Percentiles rank a stretch among this genome's conserved stretches.
Evolutionary conservation across 2,797 vertebrate species (phyloP).

Genomic region (Leptatherina wallacei): DNA sequence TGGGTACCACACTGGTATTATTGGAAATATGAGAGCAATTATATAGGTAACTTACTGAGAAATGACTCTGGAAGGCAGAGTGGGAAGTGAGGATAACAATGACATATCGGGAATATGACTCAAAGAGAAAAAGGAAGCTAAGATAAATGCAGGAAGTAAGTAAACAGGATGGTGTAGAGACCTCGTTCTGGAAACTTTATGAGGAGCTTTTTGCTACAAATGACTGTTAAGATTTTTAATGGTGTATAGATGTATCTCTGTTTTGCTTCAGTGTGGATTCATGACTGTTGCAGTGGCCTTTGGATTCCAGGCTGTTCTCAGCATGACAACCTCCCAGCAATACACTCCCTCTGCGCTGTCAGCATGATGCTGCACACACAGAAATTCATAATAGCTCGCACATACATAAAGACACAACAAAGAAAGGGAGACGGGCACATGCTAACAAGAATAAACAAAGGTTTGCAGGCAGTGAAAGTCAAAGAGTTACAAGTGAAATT

Average conservation of each 20-base stretch:
- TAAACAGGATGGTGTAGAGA: slow-evolving; percentile 7
- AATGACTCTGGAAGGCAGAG: slow-evolving; percentile 23
- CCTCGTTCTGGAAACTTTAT: background rate
- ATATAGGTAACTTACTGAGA: slow-evolving; percentile 67
- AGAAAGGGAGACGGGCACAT: slow-evolving; percentile 5
- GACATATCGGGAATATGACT: slow-evolving; percentile 45
- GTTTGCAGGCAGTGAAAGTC: slow-evolving; percentile 1
- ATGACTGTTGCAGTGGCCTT: slow-evolving; percentile 69
- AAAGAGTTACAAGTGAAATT: slow-evolving; percentile 1
- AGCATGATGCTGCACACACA: slow-evolving; percentile 47
- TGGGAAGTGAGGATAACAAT: slow-evolving; percentile 20
- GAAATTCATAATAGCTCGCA: background rate
- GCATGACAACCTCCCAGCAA: slow-evolving; percentile 66
- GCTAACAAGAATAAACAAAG: slow-evolving; percentile 34
- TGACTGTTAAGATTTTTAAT: slow-evolving; percentile 28
- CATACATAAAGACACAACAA: slow-evolving; percentile 20
- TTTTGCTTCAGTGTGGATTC: slow-evolving; percentile 44
- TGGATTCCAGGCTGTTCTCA: slow-evolving; percentile 71
- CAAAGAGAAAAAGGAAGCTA: slow-evolving; percentile 17
- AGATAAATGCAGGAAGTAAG: slow-evolving; percentile 15
- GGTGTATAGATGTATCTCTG: slow-evolving; percentile 34
- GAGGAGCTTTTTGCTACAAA: slow-evolving; percentile 9
- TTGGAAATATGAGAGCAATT: slow-evolving; percentile 67
- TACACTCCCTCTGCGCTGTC: slow-evolving; percentile 60
- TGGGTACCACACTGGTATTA: slow-evolving; percentile 52